These are phyloP conservation scores for Apostichopus japonicus DNA, from an alignment of 35 echinoderm and acorn worm genomes.

Conservation along the genomic window DNA sequence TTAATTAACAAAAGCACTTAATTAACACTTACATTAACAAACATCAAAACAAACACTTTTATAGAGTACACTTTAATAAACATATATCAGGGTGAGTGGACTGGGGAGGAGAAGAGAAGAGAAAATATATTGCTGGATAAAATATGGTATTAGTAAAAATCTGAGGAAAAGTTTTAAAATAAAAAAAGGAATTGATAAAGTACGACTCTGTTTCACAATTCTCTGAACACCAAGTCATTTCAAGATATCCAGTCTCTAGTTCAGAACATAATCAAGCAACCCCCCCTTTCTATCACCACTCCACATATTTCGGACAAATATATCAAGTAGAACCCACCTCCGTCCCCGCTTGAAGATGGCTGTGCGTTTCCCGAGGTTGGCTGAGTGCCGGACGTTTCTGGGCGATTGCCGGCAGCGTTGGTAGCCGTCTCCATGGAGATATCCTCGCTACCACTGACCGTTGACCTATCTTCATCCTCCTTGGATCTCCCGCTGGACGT, in stretches of 20 bases:
- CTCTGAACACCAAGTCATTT: too few species aligned
- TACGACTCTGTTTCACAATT: too few species aligned
- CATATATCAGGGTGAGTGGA: neutral
- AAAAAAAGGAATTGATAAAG: too few species aligned
- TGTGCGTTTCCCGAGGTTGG: conserved; percentile 47
- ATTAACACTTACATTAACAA: too few species aligned
- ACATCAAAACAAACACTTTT: too few species aligned
- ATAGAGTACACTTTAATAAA: too few species aligned
- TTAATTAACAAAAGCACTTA: neutral
- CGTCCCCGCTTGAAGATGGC: conserved; percentile 52
- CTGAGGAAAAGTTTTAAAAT: too few species aligned
- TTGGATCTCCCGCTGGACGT: conserved; percentile 26
- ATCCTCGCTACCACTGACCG: conserved; percentile 50
- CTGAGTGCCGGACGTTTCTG: conserved; percentile 46
- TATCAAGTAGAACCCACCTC: conserved; percentile 6
- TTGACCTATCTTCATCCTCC: conserved; percentile 51
- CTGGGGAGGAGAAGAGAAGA: neutral
- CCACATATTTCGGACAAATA: too few species aligned
- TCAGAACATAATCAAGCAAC: too few species aligned
- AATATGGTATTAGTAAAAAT: too few species aligned
- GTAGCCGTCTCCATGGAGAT: conserved; percentile 8
- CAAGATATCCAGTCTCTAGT: too few species aligned
- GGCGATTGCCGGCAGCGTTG: neutral
- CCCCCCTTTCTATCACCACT: too few species aligned
- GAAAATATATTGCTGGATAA: neutral